Conservation (phyloP, 2,113 vertebrate genomes). For the Heterotis niloticus region DNA sequence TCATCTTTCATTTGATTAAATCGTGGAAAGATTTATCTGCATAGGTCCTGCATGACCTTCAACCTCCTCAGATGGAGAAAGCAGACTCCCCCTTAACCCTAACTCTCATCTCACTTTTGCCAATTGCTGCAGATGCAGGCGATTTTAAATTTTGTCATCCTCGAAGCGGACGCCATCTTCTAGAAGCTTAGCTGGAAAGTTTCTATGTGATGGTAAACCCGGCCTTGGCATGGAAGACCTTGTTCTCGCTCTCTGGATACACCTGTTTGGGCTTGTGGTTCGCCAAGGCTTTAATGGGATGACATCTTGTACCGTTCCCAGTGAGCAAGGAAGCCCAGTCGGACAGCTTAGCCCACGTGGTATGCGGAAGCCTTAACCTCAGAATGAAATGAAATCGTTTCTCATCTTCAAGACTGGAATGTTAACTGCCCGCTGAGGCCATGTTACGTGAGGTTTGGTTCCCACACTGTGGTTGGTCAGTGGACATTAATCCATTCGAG, state of each 20-base stretch:
- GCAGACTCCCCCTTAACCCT: neutral
- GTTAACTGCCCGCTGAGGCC: conserved; percentile 1
- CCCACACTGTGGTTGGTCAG: conserved; percentile 13
- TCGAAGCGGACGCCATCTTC: neutral
- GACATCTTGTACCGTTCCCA: neutral
- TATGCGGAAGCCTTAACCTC: neutral
- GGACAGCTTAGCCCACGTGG: neutral
- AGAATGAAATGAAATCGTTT: conserved; percentile 14
- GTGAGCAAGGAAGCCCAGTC: neutral
- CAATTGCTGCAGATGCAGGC: conserved; percentile 1
- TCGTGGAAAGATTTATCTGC: conserved; percentile 35
- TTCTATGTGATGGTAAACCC: neutral
- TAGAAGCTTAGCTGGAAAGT: neutral
- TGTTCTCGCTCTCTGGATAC: neutral
- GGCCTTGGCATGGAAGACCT: neutral
- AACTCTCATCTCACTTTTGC: conserved; percentile 12
- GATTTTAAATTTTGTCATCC: neutral
- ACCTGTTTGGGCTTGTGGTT: neutral
- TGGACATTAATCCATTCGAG: conserved; percentile 16
- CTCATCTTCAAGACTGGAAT: conserved; percentile 3
- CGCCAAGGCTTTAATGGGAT: conserved; percentile 3
- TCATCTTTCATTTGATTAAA: conserved; percentile 54
- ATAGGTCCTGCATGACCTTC: conserved; percentile 39
- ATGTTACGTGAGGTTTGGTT: conserved; percentile 13
- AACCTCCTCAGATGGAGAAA: conserved; percentile 29